Base-by-base conservation (phyloP, 2,113 vertebrate species). In the Periophthalmodon schlosseri region DNA sequence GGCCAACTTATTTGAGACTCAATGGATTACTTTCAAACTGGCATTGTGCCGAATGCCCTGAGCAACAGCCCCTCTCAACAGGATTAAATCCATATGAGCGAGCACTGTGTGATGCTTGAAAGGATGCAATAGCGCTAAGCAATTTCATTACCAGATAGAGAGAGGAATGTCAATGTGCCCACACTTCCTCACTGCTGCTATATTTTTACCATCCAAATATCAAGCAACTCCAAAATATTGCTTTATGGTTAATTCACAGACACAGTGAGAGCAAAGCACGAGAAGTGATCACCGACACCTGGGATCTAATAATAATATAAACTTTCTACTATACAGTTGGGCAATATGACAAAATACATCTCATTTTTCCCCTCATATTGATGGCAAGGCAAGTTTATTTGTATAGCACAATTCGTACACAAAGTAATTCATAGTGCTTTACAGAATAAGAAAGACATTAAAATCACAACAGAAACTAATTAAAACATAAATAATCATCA, bases 121-220 rank as follows among this genome's bases (percentile, higher is more conserved):
- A 84, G 85, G 87, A 90, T 82, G 81, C 85, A 84, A 83, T 83
- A 88, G 79, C 77, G 54, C 87, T 83, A 76, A 87, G 83, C 82
- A 88, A 90, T 90, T 90, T 91, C 89, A 92, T 91, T 92, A 91
- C 78, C 66, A 78, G 84, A 83, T 83, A 86, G 84, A 67, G 75
- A 72, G 73, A 80, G 80, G 82, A 89, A 89, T 86, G 76, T 86
- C 88, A 88, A 90, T 82, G 76, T 60, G 86, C 79, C 54, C 57
- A 50, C 67, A 86, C 87, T 76, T 81, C 76, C 49, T 61, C 39
- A 68, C 80, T 72, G 76, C 68, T 66, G 81, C 77, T 84, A 28
- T 60, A 60, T 60, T 60, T 80, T 80, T 75, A 81, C 65, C 70
- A 39, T 71, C 67, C 60, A 83, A 81, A 83, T 81, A 86, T 90